Evolutionary conservation across 2,888 invertebrate genomes (phyloP).

Genomic region (Hyalella azteca): DNA sequence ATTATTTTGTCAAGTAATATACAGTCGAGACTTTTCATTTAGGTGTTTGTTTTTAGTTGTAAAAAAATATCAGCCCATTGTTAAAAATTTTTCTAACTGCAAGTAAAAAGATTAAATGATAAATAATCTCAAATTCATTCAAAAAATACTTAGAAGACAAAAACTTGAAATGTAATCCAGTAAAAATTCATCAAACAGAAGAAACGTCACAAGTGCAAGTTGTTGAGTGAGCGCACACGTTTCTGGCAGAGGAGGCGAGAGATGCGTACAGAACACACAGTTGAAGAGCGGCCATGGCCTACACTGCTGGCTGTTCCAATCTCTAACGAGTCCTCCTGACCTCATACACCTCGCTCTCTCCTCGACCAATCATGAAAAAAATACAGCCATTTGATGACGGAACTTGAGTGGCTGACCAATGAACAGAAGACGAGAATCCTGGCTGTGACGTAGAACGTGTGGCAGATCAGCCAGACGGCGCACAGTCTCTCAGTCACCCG

Average conservation of each 20-base stretch:
- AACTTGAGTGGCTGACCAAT: conserved; percentile 39
- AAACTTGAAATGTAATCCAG: no score
- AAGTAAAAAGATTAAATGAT: no score
- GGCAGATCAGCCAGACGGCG: conserved; percentile 47
- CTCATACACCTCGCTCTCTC: conserved; percentile 12
- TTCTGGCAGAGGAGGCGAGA: conserved; percentile 9
- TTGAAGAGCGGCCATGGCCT: conserved; percentile 58
- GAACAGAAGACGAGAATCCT: conserved; percentile 17
- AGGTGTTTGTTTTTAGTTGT: no score
- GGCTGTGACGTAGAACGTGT: conserved; percentile 54
- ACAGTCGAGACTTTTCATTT: no score
- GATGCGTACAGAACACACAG: conserved; percentile 40
- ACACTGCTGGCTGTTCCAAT: conserved; percentile 57
- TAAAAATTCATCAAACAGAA: not conserved
- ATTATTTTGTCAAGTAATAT: no score
- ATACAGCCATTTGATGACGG: conserved; percentile 41
- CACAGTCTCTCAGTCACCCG: conserved; percentile 58
- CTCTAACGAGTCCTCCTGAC: conserved; percentile 25
- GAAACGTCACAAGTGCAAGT: conserved; percentile 13
- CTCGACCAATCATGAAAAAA: conserved; percentile 25
- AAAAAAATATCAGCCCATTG: no score
- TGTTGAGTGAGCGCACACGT: conserved; percentile 18
- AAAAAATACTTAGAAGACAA: no score
- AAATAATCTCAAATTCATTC: no score
- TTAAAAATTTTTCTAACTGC: no score